phyloP scores from a whole-genome alignment of 2,888 invertebrate species.

The Andrena minutula region DNA sequence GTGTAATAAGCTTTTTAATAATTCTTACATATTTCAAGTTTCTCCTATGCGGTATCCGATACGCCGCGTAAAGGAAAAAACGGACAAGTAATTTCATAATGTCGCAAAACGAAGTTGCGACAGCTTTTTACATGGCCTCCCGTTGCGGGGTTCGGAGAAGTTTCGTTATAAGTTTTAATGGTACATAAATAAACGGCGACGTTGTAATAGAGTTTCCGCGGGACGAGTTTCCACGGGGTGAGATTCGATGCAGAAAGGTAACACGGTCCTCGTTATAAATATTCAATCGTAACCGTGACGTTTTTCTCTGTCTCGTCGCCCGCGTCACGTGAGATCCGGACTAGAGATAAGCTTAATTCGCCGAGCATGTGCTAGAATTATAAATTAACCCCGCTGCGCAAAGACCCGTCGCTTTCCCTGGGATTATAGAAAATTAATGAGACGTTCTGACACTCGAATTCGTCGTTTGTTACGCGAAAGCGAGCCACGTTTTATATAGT shows the following conservation, averaged over 20 bases:
- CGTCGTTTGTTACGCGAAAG: conserved; percentile 17
- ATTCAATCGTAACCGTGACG: conserved; percentile 63
- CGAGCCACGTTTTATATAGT: neutral
- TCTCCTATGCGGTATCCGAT: conserved; percentile 41
- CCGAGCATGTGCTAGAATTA: conserved; percentile 43
- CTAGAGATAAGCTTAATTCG: conserved; percentile 46
- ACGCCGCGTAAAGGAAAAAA: conserved; percentile 24
- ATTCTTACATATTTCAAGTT: conserved; percentile 42
- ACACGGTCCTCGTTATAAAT: conserved; percentile 64
- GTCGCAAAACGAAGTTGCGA: conserved; percentile 56
- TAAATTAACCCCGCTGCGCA: conserved; percentile 30
- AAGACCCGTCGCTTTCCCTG: conserved; percentile 18
- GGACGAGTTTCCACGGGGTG: conserved; percentile 49
- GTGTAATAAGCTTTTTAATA: conserved; percentile 50
- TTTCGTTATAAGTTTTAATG: conserved; percentile 71
- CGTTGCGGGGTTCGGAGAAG: conserved; percentile 55
- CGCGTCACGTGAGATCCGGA: conserved; percentile 30
- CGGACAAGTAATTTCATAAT: conserved; percentile 62
- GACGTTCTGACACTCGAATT: neutral
- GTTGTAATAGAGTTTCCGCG: conserved; percentile 67
- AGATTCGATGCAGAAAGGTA: conserved; percentile 60
- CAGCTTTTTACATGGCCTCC: conserved; percentile 60
- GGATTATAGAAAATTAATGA: conserved; percentile 52
- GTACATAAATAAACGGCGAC: conserved; percentile 69
- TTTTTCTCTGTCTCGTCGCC: conserved; percentile 32